phyloP scores from a whole-genome alignment of 1,140 invertebrate genomes.

The Glomeris maerens region DNA sequence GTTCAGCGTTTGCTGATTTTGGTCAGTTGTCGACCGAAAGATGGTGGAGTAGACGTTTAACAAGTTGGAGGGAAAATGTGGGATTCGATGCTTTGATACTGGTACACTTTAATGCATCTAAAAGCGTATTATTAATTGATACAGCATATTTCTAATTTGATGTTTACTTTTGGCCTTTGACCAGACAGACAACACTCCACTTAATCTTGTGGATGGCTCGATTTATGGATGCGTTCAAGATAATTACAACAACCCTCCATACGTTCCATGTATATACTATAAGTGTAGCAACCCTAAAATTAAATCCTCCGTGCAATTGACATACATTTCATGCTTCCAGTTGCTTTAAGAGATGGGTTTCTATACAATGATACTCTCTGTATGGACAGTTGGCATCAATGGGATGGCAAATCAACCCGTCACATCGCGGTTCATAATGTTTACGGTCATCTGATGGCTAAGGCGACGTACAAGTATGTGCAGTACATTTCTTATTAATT shows the following conservation, averaged over 20 bases:
- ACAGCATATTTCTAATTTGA: neutral
- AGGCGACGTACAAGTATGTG: constrained; percentile 2
- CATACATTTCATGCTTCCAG: neutral
- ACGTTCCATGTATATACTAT: constrained; percentile 12
- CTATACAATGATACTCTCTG: constrained; percentile 26
- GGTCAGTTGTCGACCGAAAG: constrained; percentile 22
- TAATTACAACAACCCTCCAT: constrained; percentile 9
- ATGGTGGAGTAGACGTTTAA: constrained; percentile 25
- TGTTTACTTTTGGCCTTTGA: neutral
- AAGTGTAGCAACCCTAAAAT: neutral
- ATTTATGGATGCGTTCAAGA: constrained; percentile 2
- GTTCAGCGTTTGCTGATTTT: constrained; percentile 27
- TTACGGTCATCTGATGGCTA: constrained; percentile 22
- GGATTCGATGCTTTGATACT: constrained; percentile 29
- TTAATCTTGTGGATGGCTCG: constrained; percentile 1
- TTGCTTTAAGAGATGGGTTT: constrained; percentile 4
- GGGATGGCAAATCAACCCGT: constrained; percentile 16
- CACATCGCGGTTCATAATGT: constrained; percentile 29
- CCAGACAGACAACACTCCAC: constrained; percentile 10
- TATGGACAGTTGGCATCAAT: constrained; percentile 20
- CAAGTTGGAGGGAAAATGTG: constrained; percentile 19
- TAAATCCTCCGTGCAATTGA: neutral
- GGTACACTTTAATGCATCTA: constrained; percentile 19
- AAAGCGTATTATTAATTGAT: neutral
- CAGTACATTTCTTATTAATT: neutral